Evolutionary conservation across 2,113 vertebrate species (phyloP).

Genomic region (Tragulus kanchil): DNA sequence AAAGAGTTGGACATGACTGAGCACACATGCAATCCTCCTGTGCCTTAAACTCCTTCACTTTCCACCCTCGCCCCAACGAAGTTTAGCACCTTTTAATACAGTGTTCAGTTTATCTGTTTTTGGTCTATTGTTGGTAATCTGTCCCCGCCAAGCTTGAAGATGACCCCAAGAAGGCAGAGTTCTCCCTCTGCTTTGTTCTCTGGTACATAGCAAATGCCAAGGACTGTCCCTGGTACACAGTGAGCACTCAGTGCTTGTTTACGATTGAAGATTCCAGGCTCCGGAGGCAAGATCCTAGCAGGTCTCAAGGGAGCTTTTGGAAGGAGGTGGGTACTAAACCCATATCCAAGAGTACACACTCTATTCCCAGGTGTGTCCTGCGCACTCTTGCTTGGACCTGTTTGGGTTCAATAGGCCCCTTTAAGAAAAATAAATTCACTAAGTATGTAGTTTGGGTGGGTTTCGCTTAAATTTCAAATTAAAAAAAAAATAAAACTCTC

Average conservation of each 20-base stretch:
- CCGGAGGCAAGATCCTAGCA: slow-evolving; percentile 83
- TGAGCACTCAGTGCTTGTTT: too few relatives aligned
- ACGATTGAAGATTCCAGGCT: slow-evolving; percentile 75
- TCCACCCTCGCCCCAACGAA: too few relatives aligned
- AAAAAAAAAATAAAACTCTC: not conserved
- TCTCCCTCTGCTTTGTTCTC: too few relatives aligned
- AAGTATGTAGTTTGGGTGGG: not conserved
- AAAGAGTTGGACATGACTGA: not conserved
- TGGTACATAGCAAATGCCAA: too few relatives aligned
- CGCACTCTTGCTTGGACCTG: slow-evolving; percentile 83
- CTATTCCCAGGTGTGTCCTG: slow-evolving; percentile 79
- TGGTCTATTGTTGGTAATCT: too few relatives aligned
- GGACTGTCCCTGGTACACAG: too few relatives aligned
- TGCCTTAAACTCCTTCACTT: too few relatives aligned
- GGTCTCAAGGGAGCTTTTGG: slow-evolving; percentile 83
- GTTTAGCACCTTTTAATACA: too few relatives aligned
- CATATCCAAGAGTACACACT: slow-evolving; percentile 76
- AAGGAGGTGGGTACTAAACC: slow-evolving; percentile 84
- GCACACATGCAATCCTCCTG: too few relatives aligned
- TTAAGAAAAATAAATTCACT: slow-evolving; percentile 65
- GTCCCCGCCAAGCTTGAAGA: too few relatives aligned
- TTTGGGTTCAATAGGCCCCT: slow-evolving; percentile 77
- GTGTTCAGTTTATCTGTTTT: too few relatives aligned
- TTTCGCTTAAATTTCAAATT: slow-evolving; percentile 47
- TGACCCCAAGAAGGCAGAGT: too few relatives aligned